Evolutionary conservation across 2,888 invertebrate species (phyloP).

Genomic region (Cistogaster globosa): DNA sequence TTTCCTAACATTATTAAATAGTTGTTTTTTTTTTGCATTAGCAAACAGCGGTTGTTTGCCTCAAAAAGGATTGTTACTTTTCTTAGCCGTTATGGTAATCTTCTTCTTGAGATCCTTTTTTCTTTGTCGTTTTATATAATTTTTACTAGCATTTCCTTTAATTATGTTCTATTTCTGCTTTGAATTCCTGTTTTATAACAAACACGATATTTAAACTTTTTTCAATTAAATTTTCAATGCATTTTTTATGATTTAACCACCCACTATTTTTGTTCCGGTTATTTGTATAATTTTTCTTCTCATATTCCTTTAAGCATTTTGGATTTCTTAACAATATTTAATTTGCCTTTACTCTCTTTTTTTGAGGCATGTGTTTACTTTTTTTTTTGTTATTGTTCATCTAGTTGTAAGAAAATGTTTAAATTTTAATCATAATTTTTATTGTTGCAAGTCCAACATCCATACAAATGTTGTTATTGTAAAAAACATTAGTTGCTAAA

Average conservation of each 20-base stretch:
- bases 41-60: too few relatives aligned
- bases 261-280: constrained; percentile 5
- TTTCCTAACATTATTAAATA: too few relatives aligned
- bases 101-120: background rate
- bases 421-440: constrained; percentile 70
- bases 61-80: too few relatives aligned
- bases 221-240: constrained; percentile 60
- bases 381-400: background rate
- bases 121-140: background rate
- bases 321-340: constrained; percentile 69
- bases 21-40: too few relatives aligned
- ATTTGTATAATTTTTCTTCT: constrained; percentile 29
- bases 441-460: constrained; percentile 52
- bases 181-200: background rate
- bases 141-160: background rate
- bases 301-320: constrained; percentile 63
- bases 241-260: constrained; percentile 40
- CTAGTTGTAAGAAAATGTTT: constrained; percentile 24
- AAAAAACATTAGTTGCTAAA: constrained; percentile 20
- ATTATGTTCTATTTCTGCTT: background rate
- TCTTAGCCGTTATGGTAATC: too few relatives aligned
- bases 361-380: background rate
- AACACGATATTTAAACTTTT: constrained; percentile 26
- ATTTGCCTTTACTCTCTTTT: constrained; percentile 59
- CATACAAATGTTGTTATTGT: background rate